These are phyloP conservation scores for Strigamia crassipes DNA, from an alignment of 2,888 invertebrate genomes.

Conservation along the genomic window DNA sequence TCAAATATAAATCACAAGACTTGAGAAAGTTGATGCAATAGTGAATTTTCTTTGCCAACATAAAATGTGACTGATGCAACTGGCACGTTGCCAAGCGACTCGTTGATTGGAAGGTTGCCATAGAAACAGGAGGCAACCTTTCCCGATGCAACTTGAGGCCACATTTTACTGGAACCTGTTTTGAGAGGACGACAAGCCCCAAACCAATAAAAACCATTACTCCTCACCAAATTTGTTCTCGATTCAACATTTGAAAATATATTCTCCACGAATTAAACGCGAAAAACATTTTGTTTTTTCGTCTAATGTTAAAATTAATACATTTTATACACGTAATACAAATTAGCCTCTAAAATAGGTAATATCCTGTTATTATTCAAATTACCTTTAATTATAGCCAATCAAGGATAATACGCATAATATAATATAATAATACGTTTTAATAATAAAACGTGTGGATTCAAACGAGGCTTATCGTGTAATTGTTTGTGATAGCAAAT, in stretches of 20 bases:
- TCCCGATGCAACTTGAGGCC: slow-evolving; percentile 24
- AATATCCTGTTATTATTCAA: neutral
- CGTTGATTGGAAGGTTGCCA: slow-evolving; percentile 39
- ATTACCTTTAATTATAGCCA: neutral
- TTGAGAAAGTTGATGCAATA: slow-evolving; percentile 7
- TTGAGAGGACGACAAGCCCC: neutral
- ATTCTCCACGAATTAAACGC: too few relatives aligned
- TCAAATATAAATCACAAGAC: neutral
- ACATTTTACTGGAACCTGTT: slow-evolving; percentile 24
- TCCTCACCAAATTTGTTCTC: neutral
- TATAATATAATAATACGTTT: too few relatives aligned
- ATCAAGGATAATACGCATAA: neutral
- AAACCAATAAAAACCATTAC: slow-evolving; percentile 32
- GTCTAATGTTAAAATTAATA: neutral
- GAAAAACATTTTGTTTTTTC: neutral
- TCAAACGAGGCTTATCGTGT: neutral
- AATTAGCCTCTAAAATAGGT: neutral
- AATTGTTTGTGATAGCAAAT: neutral
- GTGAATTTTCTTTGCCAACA: slow-evolving; percentile 12
- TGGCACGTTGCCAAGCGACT: slow-evolving; percentile 21
- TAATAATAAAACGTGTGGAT: neutral
- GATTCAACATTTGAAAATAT: neutral
- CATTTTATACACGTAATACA: neutral
- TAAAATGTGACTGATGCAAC: neutral
- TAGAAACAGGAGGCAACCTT: slow-evolving; percentile 31